Evolutionary conservation across 2,797 vertebrate species (phyloP).

Genomic region (Syngnathus rostellatus): DNA sequence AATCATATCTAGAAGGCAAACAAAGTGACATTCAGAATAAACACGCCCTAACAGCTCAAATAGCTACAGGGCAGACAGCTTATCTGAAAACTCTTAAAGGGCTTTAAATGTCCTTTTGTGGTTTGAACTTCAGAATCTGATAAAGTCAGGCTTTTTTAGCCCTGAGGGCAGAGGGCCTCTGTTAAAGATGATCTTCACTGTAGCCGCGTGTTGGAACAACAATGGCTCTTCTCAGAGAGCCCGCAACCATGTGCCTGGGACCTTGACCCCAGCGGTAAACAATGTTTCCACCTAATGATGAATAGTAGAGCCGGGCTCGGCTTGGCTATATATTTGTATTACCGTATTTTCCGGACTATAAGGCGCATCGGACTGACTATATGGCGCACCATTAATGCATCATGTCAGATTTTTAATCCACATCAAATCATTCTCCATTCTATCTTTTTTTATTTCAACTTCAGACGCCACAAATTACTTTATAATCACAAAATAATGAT

Average conservation of each 20-base stretch:
- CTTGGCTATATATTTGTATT: too few species aligned
- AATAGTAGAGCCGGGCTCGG: constrained; percentile 42
- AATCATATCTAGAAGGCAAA: not conserved
- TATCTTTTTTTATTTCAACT: too few species aligned
- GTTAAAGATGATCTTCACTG: constrained; percentile 54
- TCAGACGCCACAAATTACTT: too few species aligned
- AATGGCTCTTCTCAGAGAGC: constrained; percentile 61
- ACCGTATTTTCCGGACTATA: too few species aligned
- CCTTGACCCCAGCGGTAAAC: constrained; percentile 74
- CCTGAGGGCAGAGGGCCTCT: constrained; percentile 29
- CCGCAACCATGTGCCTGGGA: constrained; percentile 68
- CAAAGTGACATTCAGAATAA: not conserved
- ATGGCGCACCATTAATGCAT: too few species aligned
- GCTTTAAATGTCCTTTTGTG: constrained; percentile 38
- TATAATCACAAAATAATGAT: too few species aligned
- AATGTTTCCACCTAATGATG: constrained; percentile 62
- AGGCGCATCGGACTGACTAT: too few species aligned
- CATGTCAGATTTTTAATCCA: too few species aligned
- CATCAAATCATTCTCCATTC: too few species aligned
- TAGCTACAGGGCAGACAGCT: constrained; percentile 21
- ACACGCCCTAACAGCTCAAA: constrained; percentile 10
- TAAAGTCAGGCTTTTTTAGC: constrained; percentile 33
- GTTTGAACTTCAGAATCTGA: constrained; percentile 38
- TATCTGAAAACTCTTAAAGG: constrained; percentile 25
- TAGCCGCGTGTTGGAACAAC: constrained; percentile 55